A percentile compares a stretch with the other conserved stretches of the same genome.
phyloP scores from a whole-genome alignment of 2,888 invertebrate genomes.

The Andrena praecox region DNA sequence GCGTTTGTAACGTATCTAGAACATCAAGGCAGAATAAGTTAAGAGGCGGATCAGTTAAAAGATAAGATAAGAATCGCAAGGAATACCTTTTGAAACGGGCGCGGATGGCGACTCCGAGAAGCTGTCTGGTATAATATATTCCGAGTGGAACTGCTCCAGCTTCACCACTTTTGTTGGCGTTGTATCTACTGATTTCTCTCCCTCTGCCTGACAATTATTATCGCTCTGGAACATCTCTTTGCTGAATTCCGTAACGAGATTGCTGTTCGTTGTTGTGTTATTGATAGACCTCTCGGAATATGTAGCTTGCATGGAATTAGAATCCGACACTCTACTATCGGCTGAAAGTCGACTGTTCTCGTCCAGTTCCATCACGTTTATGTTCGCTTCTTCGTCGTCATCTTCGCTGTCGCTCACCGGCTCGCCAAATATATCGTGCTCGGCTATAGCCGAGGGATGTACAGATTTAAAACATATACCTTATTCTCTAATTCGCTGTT shows the following conservation, averaged over 20 bases:
- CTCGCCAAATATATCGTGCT: slow-evolving; percentile 96
- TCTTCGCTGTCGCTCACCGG: slow-evolving; percentile 96
- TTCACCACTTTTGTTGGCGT: slow-evolving; percentile 73
- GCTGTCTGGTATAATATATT: slow-evolving; percentile 79
- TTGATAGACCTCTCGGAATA: slow-evolving; percentile 79
- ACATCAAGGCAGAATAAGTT: slow-evolving; percentile 20
- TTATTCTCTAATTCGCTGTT: slow-evolving; percentile 3
- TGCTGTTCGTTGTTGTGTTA: slow-evolving; percentile 76
- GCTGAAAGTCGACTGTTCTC: slow-evolving; percentile 91
- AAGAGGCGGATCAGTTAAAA: neutral
- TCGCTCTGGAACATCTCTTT: slow-evolving; percentile 87
- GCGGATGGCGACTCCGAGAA: slow-evolving; percentile 74
- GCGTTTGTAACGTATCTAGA: slow-evolving; percentile 86
- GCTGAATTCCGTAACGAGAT: slow-evolving; percentile 87
- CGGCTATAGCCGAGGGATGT: slow-evolving; percentile 85
- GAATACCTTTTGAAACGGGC: slow-evolving; percentile 71
- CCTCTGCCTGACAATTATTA: slow-evolving; percentile 61
- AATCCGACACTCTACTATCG: slow-evolving; percentile 91
- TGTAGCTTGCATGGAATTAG: slow-evolving; percentile 87
- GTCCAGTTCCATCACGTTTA: slow-evolving; percentile 92
- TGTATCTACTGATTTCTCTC: slow-evolving; percentile 71
- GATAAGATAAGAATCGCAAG: neutral
- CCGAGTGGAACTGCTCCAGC: slow-evolving; percentile 80
- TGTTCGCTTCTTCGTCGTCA: slow-evolving; percentile 90
- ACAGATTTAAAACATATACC: slow-evolving; percentile 46